These are phyloP conservation scores for Centrocercus urophasianus DNA, from an alignment of 2,113 vertebrate species.

Conservation along the genomic window DNA sequence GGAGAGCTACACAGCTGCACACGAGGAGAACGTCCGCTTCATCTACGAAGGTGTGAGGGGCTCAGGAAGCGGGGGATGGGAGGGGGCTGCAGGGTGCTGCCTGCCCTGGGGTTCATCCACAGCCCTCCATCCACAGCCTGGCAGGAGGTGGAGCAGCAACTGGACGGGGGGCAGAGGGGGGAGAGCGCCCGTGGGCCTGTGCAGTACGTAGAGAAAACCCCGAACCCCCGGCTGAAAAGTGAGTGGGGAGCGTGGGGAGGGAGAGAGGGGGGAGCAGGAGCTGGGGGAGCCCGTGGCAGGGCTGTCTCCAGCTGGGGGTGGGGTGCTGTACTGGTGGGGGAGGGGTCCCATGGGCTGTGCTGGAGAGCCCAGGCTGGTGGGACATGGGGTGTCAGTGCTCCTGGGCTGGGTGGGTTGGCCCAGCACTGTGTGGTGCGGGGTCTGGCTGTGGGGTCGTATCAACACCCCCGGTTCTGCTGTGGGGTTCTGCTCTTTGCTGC, in stretches of 20 bases:
- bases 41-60: conserved; percentile 88
- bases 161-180: conserved; percentile 73
- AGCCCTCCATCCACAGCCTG: conserved; percentile 79
- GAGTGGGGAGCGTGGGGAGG: conserved; percentile 18
- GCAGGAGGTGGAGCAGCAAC: conserved; percentile 90
- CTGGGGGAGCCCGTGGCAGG: not conserved
- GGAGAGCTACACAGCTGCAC: conserved; percentile 89
- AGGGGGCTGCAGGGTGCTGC: not conserved
- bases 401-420: not conserved
- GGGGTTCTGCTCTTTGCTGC: not conserved
- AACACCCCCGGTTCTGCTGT: fast-evolving
- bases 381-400: fast-evolving
- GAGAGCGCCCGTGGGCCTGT: conserved; percentile 75
- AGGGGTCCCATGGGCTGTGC: fast-evolving
- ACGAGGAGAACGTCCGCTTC: conserved; percentile 95
- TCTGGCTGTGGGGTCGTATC: not conserved
- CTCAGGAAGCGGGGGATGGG: not conserved
- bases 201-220: conserved; percentile 84
- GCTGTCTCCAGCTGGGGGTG: not conserved
- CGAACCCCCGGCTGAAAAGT: conserved; percentile 85
- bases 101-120: not conserved
- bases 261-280: not conserved
- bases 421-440: fast-evolving
- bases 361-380: not conserved
- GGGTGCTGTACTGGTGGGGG: too few species aligned